phyloP scores from a whole-genome alignment of 1,140 invertebrate genomes.

The Nasonia vitripennis region DNA sequence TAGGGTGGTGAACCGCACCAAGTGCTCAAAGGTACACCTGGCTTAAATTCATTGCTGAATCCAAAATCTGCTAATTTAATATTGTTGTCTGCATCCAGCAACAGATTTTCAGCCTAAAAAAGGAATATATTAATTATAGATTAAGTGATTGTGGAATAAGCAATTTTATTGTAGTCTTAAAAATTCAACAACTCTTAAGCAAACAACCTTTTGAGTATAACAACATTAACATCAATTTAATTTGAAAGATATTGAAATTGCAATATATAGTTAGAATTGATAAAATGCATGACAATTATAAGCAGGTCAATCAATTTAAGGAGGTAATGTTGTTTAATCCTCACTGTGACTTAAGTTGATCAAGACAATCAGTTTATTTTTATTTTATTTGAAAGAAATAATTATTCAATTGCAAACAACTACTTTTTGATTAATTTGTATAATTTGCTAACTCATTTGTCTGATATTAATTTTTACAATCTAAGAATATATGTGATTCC shows the following conservation, averaged over 20 bases:
- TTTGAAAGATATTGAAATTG: too few relatives aligned
- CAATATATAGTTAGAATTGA: not conserved
- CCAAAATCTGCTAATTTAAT: slow-evolving; percentile 98
- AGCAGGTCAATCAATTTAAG: too few relatives aligned
- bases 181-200: too few relatives aligned
- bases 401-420: not conserved
- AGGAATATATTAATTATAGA: slow-evolving; percentile 18
- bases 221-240: too few relatives aligned
- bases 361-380: not conserved
- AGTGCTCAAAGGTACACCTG: slow-evolving; percentile 89
- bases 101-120: slow-evolving; percentile 91
- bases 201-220: too few relatives aligned
- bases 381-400: not conserved
- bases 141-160: not conserved
- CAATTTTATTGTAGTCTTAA: too few relatives aligned
- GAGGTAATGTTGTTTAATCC: too few relatives aligned
- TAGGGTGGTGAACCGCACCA: slow-evolving; percentile 99
- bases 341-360: too few relatives aligned
- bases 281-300: not conserved
- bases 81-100: slow-evolving; percentile 95
- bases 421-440: too few relatives aligned
- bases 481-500: too few relatives aligned
- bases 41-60: slow-evolving; percentile 94
- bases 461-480: too few relatives aligned
- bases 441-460: too few relatives aligned